Base-by-base conservation (phyloP, 2,797 vertebrate genomes). In the Enteromius argenteus region DNA sequence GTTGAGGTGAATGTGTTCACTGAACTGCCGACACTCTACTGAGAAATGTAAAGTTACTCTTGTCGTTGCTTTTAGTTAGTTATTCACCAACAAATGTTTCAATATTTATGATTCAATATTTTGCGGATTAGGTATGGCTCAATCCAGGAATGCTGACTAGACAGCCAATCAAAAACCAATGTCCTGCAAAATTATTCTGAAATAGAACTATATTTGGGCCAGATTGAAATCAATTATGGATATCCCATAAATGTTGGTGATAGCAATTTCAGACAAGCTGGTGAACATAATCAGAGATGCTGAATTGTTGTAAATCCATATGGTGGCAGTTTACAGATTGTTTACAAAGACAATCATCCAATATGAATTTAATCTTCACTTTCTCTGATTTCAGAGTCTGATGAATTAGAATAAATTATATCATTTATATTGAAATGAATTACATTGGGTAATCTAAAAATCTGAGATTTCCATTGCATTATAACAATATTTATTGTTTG, bases 221-320 rank as follows among this genome's bases (percentile, higher is more conserved):
- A 85, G 89, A 94, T 93, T 91, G 89, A 90, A 94, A 94, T 94
- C 91, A 94, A 94, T 95, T 95, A 94, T 95, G 90, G 90, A 94
- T 93, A 91, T 90, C 92, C 90, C 88, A 90, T 90, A 90, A 92
- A 89, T 88, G 82, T 88, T 27, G 64, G 73, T 39, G 49, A 80
- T 68, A 79, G 86, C 86, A 85, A 86, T 87, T 86, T 85, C 89
- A 91, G 86, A 86, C 85, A 92, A 91, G 90, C 89, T 91, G 90
- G 91, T 88, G 91, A 89, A 88, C 84, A 89, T 93, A 94, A 94
- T 88, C 67, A 85, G 69, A 85, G 74, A 85, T 81, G 42, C 37
- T 67, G 49, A 51, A 68, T 71, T 84, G 21, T 80, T 42, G 42
- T 42, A 78, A 14, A 69, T 81, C 23, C 7, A 13, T 23, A 67